phyloP scores from a whole-genome alignment of 2,797 vertebrate genomes.

The Hylomyscus alleni region DNA sequence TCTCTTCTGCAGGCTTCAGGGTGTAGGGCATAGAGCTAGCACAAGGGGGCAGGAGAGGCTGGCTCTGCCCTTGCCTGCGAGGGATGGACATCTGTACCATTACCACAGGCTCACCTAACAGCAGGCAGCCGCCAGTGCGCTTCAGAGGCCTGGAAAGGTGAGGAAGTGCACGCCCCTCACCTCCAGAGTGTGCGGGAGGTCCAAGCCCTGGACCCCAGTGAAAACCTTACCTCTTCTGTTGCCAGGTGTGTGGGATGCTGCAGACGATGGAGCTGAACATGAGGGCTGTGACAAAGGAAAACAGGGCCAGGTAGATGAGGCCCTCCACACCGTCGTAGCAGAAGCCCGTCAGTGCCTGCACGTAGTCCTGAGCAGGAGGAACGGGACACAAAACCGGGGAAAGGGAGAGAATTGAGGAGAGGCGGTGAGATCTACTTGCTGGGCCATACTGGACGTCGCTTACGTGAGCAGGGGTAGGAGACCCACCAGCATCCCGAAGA shows the following conservation, averaged over 20 bases:
- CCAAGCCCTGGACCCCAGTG: not conserved
- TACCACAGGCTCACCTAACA: not conserved
- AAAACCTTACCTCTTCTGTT: conserved; percentile 93
- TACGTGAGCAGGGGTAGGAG: not conserved
- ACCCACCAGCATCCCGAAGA: not conserved
- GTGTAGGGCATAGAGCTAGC: not conserved
- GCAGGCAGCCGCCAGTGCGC: not conserved
- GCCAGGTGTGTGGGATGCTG: conserved; percentile 98
- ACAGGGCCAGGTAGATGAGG: conserved; percentile 98
- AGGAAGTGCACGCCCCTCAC: not conserved
- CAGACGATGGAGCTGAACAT: conserved; percentile 99
- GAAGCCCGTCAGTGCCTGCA: conserved; percentile 97
- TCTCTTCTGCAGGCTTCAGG: not conserved
- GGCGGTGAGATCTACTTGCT: not conserved
- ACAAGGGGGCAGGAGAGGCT: not conserved
- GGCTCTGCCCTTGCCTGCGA: not conserved
- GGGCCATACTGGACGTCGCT: not conserved
- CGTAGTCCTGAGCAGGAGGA: conserved; percentile 92
- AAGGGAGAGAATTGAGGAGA: not conserved
- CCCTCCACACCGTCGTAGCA: conserved; percentile 99
- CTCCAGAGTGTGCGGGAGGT: not conserved
- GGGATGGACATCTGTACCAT: too few species aligned
- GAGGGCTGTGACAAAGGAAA: conserved; percentile 98
- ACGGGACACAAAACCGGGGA: not conserved
- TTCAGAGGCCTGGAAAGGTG: not conserved